Evolutionary conservation across 2,113 vertebrate species (phyloP).

Genomic region (Agapornis roseicollis): DNA sequence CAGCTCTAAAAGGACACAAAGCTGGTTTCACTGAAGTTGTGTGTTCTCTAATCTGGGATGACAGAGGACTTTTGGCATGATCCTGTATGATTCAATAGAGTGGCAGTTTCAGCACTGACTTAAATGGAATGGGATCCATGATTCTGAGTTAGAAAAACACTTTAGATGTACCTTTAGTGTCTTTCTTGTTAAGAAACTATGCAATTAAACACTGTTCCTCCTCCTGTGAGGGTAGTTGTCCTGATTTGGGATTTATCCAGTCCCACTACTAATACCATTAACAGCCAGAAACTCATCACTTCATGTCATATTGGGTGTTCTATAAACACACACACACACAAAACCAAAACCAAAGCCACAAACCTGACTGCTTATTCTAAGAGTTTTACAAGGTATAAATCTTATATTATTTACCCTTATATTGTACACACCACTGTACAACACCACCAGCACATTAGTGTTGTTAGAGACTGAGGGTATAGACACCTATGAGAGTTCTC

Average conservation of each 20-base stretch:
- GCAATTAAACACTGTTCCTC: background rate
- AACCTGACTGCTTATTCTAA: background rate
- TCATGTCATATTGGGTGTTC: background rate
- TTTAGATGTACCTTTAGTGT: background rate
- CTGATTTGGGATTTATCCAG: background rate
- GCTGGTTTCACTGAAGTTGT: background rate
- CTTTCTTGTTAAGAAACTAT: background rate
- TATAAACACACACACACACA: background rate
- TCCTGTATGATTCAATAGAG: background rate
- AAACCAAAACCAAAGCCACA: background rate
- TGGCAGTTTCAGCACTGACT: background rate
- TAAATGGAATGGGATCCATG: background rate
- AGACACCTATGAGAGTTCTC: background rate
- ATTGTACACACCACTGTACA: background rate
- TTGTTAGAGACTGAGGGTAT: background rate
- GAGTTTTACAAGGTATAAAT: background rate
- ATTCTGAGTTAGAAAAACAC: background rate
- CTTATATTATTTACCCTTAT: background rate
- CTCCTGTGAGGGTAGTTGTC: fast-evolving
- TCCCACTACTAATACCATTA: background rate
- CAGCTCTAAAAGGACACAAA: background rate
- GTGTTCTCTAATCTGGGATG: background rate
- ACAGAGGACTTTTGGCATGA: background rate
- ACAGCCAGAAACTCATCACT: background rate
- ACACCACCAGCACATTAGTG: background rate